These are phyloP conservation scores for Pseudanteris insignis DNA, from an alignment of 2,888 invertebrate species.

Conservation along the genomic window DNA sequence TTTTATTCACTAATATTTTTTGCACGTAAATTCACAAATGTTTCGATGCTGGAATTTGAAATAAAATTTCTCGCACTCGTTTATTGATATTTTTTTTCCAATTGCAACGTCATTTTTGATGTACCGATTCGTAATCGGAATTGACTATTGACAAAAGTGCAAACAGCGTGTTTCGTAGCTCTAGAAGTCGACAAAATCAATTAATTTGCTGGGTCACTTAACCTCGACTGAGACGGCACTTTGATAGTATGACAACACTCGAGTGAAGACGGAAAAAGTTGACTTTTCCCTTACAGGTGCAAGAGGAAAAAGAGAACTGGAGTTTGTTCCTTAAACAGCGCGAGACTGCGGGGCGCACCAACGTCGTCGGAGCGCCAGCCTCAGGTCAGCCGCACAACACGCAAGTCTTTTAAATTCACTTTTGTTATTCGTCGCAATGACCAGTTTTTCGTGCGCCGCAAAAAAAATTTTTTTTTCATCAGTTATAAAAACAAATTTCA, in stretches of 20 bases:
- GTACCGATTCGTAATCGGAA: conserved; percentile 11
- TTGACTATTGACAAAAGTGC: conserved; percentile 7
- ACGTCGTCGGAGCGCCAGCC: conserved; percentile 39
- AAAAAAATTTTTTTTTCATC: conserved; percentile 15
- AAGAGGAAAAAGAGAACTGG: conserved; percentile 43
- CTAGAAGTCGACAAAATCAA: conserved; percentile 27
- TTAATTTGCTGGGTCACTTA: conserved; percentile 37
- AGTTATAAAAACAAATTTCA: no score
- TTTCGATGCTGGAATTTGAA: not conserved
- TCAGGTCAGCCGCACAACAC: conserved; percentile 43
- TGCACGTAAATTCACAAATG: no score
- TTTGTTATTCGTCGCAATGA: conserved; percentile 37
- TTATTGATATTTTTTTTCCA: no score
- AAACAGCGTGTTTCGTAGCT: conserved; percentile 16
- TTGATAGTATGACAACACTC: conserved; percentile 30
- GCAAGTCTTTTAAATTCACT: conserved; percentile 45
- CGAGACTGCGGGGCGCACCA: conserved; percentile 42
- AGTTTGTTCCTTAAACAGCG: conserved; percentile 44
- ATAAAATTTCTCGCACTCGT: no score
- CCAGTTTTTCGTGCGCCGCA: conserved; percentile 25
- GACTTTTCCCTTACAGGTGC: conserved; percentile 37
- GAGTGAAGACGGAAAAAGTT: conserved; percentile 33
- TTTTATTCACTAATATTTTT: no score
- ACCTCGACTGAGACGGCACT: conserved; percentile 33
- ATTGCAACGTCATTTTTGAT: no score